Evolutionary conservation across 2,113 vertebrate species (phyloP), one percentile per base, ranked within the genome.

Genomic region (Lates calcarifer): DNA sequence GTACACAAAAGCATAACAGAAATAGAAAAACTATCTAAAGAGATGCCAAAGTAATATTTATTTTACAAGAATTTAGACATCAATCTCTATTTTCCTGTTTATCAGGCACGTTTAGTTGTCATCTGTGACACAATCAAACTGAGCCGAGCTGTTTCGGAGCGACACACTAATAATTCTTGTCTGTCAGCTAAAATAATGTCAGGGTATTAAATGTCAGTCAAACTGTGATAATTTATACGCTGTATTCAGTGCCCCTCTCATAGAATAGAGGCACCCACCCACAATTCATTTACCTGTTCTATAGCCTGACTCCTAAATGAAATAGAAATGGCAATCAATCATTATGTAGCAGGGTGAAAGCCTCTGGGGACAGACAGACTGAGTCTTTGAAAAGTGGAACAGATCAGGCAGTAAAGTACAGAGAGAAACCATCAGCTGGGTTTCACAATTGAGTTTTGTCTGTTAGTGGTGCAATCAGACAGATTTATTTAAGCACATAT

Each of bases 121-220:
- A 47, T n/a, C 18, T 71, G 56, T 62, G 78, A 69, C 31, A 47
- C 63, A 82, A 62, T 69, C 18, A 79, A 77, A 74, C n/a, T 43
- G 35, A 71, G 33, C 29, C 11, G 11, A 49, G 14, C 24, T 49
- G 10, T 41, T 15, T 20, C 4, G 26, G 33, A 47, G 18, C 26
- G 22, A 65, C 75, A 82, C 26, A 68, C 2, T 39, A 57, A 84
- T 88, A 91, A 87, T 75, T 87, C 56, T 61, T 10, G 26, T 62
- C 68, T 86, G 86, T 89, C 85, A 69, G 68, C 74, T 83, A 71
- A 83, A 87, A 83, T 81, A 79, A 89, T 81, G 60, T 29, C 5
- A 2, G 57, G 31, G 49, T 86, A 90, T 90, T 91, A 83, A 85
- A 91, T 84, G 86, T 89, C 92, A 91, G 67, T 91, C 89, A 92